Evolutionary conservation across 2,888 invertebrate species (phyloP), one percentile per base, ranked within the genome.

Genomic region (Trilocha varians): DNA sequence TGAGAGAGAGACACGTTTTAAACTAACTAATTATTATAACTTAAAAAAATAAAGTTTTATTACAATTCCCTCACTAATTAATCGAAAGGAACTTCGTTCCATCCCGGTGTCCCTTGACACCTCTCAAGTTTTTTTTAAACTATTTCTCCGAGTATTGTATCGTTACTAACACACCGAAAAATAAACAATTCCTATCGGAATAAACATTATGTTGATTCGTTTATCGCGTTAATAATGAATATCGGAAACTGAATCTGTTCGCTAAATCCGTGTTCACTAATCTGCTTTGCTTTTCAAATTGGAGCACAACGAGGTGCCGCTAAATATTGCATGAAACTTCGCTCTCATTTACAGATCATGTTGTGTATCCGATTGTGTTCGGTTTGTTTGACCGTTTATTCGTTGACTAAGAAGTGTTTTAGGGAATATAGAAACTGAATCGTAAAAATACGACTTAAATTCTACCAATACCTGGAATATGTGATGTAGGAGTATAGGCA

Each of bases 231-330:
- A 25, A 3, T 25, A 25, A 25, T 25, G 25, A 11, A 25, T 5
- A 25, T 5, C 11, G 8, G 6, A 11, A 9, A 25, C 11, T 9
- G 8, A 25, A 11, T 25, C 11, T 25, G 11, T 11, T 25, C 46
- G 54, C 60, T 57, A 56, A 60, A 56, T 52, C 52, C 45, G 47
- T 34, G 25, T 25, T 9, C 38, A 45, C 53, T 64, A 64, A 64
- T 64, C 61, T 46, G 61, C 48, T 64, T 64, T 62, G 54, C 49
- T 48, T 55, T 57, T 46, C 54, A 56, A 58, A 59, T 55, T 59
- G 58, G 59, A 55, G 61, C 53, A 50, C 59, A 54, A 43, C 50
- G 52, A 42, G 50, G 50, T 34, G 38, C 36, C 42, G 39, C 46
- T 62, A 52, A 64, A 64, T 64, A 62, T 62, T 64, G 61, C 47